Evolutionary conservation across 2,113 vertebrate genomes (phyloP).

Genomic region (Propithecus coquereli): DNA sequence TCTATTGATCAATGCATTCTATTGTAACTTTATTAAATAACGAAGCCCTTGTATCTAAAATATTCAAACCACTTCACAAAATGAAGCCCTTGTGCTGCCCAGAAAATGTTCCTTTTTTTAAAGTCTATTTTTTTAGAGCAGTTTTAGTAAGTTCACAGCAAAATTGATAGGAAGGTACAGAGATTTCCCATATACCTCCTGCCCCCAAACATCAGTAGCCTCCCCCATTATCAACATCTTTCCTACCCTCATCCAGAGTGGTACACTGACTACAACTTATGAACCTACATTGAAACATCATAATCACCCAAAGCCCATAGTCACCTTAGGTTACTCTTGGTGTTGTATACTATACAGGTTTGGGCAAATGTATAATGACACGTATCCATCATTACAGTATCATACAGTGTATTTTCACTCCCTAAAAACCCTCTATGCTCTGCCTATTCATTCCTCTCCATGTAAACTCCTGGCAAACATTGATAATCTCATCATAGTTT

Average conservation of each 20-base stretch:
- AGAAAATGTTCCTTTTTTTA: constrained; percentile 33
- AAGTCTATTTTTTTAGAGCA: not conserved
- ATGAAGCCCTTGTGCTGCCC: constrained; percentile 12
- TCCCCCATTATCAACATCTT: not conserved
- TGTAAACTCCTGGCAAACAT: not conserved
- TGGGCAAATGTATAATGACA: not conserved
- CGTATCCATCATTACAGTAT: not conserved
- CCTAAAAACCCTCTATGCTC: not conserved
- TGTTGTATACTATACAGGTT: too few species aligned
- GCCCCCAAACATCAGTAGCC: not conserved
- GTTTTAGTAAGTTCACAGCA: not conserved
- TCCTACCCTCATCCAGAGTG: not conserved
- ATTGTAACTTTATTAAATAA: constrained; percentile 40
- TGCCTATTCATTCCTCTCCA: not conserved
- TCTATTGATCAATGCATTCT: constrained; percentile 19
- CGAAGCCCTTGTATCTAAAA: constrained; percentile 43
- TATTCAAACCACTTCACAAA: constrained; percentile 55
- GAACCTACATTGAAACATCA: not conserved
- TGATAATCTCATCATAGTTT: not conserved
- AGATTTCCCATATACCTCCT: not conserved
- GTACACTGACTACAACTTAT: not conserved
- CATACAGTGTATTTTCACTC: not conserved
- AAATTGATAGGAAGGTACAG: not conserved
- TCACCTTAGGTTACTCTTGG: not conserved
- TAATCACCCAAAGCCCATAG: not conserved